Percentiles rank a stretch among this genome's conserved stretches.
Conservation (phyloP, 2,113 vertebrate species). For the Ailurus styani region DNA sequence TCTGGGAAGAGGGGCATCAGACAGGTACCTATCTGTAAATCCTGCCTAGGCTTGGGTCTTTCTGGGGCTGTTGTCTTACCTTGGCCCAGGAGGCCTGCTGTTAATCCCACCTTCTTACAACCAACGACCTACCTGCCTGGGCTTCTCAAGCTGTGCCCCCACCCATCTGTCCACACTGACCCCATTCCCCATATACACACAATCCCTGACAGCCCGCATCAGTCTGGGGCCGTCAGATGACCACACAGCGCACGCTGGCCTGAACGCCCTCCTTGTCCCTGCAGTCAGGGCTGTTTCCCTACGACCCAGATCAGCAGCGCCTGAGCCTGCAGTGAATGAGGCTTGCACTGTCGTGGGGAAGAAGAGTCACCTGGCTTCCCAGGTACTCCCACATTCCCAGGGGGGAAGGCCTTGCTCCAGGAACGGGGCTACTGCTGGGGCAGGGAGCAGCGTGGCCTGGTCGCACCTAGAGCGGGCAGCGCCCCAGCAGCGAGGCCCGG, state of each 20-base stretch:
- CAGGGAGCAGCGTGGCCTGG: not conserved
- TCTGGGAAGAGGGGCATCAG: not conserved
- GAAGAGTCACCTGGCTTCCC: not conserved
- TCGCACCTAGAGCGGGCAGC: not conserved
- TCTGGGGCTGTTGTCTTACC: too few relatives aligned
- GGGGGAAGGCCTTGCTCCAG: not conserved
- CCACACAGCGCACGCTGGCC: not conserved
- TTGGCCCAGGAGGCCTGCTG: not conserved
- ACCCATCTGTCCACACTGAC: not conserved
- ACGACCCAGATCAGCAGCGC: not conserved
- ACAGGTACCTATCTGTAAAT: not conserved
- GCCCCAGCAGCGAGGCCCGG: not conserved
- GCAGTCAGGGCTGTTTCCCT: accelerated
- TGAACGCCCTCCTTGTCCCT: not conserved
- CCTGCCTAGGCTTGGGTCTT: not conserved
- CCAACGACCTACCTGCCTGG: not conserved
- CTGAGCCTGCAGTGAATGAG: not conserved
- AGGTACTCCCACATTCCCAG: not conserved
- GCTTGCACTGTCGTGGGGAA: not conserved
- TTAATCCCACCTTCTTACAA: not conserved
- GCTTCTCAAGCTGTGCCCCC: not conserved
- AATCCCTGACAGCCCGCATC: not conserved
- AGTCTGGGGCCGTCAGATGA: not conserved
- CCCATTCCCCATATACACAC: not conserved
- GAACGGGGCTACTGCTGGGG: accelerated